Evolutionary conservation across 2,888 invertebrate species (phyloP).

Genomic region (Lasioglossum marginatum): DNA sequence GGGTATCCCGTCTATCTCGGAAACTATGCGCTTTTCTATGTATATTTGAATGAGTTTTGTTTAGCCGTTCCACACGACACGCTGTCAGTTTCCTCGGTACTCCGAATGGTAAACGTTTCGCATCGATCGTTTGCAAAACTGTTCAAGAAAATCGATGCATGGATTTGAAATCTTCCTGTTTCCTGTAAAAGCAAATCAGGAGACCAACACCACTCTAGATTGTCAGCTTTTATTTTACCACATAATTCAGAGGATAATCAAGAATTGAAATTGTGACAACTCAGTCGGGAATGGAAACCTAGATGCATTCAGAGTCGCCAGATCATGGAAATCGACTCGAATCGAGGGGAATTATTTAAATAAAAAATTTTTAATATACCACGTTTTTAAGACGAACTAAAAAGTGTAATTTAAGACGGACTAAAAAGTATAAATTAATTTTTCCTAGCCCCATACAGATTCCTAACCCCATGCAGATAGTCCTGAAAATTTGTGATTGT

Average conservation of each 20-base stretch:
- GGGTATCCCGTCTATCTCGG: neutral
- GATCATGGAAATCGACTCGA: no score
- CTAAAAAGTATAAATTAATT: no score
- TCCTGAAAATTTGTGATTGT: no score
- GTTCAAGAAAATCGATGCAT: neutral
- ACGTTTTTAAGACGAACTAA: no score
- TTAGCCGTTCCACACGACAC: neutral
- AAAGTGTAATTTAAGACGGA: no score
- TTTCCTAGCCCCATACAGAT: no score
- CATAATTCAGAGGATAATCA: neutral
- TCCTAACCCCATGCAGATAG: no score
- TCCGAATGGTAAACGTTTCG: neutral
- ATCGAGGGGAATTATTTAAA: no score
- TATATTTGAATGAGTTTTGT: conserved; percentile 5
- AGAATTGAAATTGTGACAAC: no score
- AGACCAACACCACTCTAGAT: neutral
- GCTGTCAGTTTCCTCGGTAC: neutral
- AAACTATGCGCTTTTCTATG: neutral
- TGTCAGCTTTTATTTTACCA: neutral
- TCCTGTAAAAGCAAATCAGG: neutral
- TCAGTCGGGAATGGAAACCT: no score
- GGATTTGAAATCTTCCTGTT: neutral
- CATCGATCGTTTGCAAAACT: neutral
- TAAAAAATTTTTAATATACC: no score
- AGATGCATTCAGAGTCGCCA: no score